Conservation (phyloP, 2,888 invertebrate genomes). For the Nomada flava region DNA sequence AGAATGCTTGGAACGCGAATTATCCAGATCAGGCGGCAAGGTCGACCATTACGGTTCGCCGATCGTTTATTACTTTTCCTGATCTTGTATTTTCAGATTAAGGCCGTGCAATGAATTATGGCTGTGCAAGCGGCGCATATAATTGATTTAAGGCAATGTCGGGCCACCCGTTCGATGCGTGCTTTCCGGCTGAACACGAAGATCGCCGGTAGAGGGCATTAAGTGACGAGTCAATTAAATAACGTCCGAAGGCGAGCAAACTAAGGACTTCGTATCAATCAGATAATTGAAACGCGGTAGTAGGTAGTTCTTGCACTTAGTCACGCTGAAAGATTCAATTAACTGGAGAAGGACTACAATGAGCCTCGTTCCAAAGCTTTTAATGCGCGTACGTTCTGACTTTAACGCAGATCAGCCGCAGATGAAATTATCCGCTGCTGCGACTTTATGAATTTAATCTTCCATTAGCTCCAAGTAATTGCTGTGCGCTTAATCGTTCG, state of each 20-base stretch:
- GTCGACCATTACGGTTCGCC: constrained; percentile 38
- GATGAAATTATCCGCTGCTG: background rate
- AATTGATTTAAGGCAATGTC: constrained; percentile 52
- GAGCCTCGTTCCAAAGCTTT: background rate
- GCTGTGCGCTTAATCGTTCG: no score
- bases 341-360: constrained; percentile 15
- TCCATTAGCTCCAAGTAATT: background rate
- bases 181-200: constrained; percentile 26
- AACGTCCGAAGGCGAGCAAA: constrained; percentile 30
- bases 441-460: background rate
- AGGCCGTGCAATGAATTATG: constrained; percentile 57
- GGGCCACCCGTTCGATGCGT: constrained; percentile 8
- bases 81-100: constrained; percentile 58
- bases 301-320: constrained; percentile 15
- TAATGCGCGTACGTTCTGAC: background rate
- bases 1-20: constrained; percentile 53
- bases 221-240: constrained; percentile 55
- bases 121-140: constrained; percentile 49
- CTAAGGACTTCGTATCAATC: constrained; percentile 24
- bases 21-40: constrained; percentile 64
- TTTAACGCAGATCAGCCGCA: background rate
- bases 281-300: constrained; percentile 42
- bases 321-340: constrained; percentile 29
- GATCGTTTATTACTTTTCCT: constrained; percentile 58
- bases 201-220: constrained; percentile 22